Base-by-base conservation (phyloP, 2,888 invertebrate genomes). In the Drosophila leonis region DNA sequence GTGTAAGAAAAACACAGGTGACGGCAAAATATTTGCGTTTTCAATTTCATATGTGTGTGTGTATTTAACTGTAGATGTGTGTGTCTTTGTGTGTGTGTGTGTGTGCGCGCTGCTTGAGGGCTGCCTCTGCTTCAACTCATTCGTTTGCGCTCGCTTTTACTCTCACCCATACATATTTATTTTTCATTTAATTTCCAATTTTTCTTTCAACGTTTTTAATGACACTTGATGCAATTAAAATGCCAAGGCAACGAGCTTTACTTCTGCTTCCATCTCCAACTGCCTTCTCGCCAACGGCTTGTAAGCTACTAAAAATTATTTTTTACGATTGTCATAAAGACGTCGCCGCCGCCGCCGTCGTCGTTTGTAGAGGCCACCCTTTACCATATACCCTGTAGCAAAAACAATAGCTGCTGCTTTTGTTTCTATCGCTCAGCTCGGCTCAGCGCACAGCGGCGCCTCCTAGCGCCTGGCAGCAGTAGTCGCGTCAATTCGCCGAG, bases 301-400 rank as follows among this genome's bases (percentile, higher is more conserved):
- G 83, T 75, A 78, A 84, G 83, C 88, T 88, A 85, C 88, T 84
- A 84, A 84, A 83, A 88, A 84, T 84, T 85, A 85, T 85, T 83
- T 85, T 88, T 85, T 88, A 88, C 86, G 88, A 86, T 86, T 86
- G 86, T 83, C 88, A 85, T 88, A 86, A 85, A 85, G 88, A 80
- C 86, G 86, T 81, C 80, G 80, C 62, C 73, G 57, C 15, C 42
- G 88, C 75, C 24, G 24, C 24, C 86, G 83, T 62, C 61, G 64
- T 54, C 78, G 64, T 65, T 78, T 73, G 55, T 46, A 27, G 69
- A 49, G 56, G 27, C 41, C 46, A 52, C 46, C 24, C 35, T 52
- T 56, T 46, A 18, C 20, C 15, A n/a, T 10, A 39, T 5, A 10
- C 27, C 27, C 60, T 39, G 29, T 54, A 29, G 49, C 51, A 72